Base-by-base conservation (phyloP, 2,888 invertebrate genomes). In the Cataglyphis rosenhaueri region DNA sequence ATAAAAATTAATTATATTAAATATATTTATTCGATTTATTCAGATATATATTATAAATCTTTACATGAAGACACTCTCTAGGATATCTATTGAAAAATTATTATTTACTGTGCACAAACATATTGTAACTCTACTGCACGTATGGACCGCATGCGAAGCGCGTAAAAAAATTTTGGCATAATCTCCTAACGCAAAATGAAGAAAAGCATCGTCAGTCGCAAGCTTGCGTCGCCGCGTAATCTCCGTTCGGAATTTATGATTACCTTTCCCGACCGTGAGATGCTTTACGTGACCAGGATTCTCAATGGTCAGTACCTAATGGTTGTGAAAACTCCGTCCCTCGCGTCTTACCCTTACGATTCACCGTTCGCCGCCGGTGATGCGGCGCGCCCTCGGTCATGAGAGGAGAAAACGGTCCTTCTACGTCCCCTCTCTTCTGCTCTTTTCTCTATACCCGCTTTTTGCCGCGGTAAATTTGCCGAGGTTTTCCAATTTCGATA, bases 231-330 rank as follows among this genome's bases (percentile, higher is more conserved):
- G 35, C 59, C 29, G 75, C 21, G 86, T 88, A 88, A 86, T 90
- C 86, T 90, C 83, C 88, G 83, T 81, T 81, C 74, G 75, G 87
- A 88, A 92, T 92, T 91, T 92, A 92, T 90, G 87, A 88, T 89
- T 86, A 86, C 88, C 87, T 88, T 87, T 86, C 85, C 86, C 75
- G 70, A 78, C 70, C 73, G 76, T 82, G 84, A 87, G 88, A 89
- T 89, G 88, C 85, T 82, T 84, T 91, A 91, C 91, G 91, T 92
- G 92, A 89, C 86, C 85, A 81, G 89, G 85, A 85, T 91, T 85
- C 85, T 83, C 83, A 84, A 89, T 89, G 85, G 79, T 82, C 85
- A 83, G 68, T 68, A 81, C 75, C 83, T 86, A 86, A 88, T 88
- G 84, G 85, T 70, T 64, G 48, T 52, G 64, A 83, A 84, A 70